Conservation (phyloP, 2,888 invertebrate genomes). For the Oligia latruncula region DNA sequence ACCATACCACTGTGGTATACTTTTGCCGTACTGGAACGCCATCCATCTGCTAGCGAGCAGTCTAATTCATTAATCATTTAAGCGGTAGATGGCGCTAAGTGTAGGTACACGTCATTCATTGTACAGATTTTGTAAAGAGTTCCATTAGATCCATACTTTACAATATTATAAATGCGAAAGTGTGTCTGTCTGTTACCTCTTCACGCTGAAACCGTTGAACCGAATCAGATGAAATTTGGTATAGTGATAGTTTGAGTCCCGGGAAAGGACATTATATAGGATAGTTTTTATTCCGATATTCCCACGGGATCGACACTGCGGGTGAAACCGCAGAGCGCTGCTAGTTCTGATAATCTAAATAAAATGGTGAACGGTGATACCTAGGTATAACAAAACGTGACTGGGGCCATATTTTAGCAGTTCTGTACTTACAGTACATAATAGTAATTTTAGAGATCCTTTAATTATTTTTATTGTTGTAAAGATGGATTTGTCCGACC, state of each 20-base stretch:
- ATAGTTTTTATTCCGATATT: too few species aligned
- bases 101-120: neutral
- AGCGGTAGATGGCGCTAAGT: constrained; percentile 20
- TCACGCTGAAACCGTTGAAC: too few species aligned
- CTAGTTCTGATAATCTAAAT: neutral
- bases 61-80: neutral
- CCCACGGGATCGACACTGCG: too few species aligned
- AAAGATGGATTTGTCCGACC: neutral
- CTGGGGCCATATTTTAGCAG: neutral
- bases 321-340: too few species aligned
- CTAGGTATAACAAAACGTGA: neutral
- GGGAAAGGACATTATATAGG: too few species aligned
- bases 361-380: neutral
- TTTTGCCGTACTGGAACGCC: neutral
- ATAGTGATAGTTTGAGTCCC: too few species aligned
- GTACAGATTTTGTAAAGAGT: neutral
- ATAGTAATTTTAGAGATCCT: neutral
- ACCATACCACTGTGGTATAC: neutral
- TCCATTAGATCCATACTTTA: neutral
- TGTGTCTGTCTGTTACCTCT: too few species aligned
- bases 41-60: neutral
- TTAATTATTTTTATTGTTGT: neutral
- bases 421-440: neutral
- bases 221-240: too few species aligned
- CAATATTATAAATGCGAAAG: too few species aligned